Base-by-base conservation (phyloP, 1,140 invertebrate genomes). In the Neotoxoptera formosana region DNA sequence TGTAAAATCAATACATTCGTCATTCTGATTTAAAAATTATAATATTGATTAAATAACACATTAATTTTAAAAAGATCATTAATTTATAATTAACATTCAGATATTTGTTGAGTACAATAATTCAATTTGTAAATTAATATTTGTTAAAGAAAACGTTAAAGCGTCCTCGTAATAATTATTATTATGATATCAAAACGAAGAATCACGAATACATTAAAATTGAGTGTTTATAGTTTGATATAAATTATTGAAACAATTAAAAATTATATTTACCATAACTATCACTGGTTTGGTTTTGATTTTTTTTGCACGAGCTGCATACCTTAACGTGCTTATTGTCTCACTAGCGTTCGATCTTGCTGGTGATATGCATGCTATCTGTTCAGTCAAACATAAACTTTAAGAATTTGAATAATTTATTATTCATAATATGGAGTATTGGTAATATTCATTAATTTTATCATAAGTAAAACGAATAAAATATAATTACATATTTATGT, bases 291-390 rank as follows among this genome's bases (percentile, higher is more conserved):
- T 98, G 0, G 98, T 98, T 94, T 97, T 96, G 93, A 99, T 98
- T 95, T 97, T 97, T 95, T 98, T 98, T 0, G 98, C 98, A 94
- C 98, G 95, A 0, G 97, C 97, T 0, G 98, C 98, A 95, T 98
- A 99, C 25, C 98, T 96, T 7, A 99, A 95, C 0, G 99, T 99
- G 95, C 99, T 99, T 7, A 99, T 95, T 1, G 98, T 98, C 95
- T 99, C 99, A 94, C 97, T 97, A 93, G 97, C 95, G 95, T 99
- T 99, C 0, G 97, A 97, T 94, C 97, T 96, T 0, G 97, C 97
- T 30, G 98, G 98, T 1, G 98, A 98, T 93, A 98, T 97, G 94
- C 98, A 98, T 1, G 99, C 99, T 94, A 99, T 99, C 98, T 98
- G 95, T 89, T 41, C 95, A 94, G 93, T 21, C 36, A 93, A 91